Base-by-base conservation (phyloP, 1,140 invertebrate genomes). In the Sinella curviseta region DNA sequence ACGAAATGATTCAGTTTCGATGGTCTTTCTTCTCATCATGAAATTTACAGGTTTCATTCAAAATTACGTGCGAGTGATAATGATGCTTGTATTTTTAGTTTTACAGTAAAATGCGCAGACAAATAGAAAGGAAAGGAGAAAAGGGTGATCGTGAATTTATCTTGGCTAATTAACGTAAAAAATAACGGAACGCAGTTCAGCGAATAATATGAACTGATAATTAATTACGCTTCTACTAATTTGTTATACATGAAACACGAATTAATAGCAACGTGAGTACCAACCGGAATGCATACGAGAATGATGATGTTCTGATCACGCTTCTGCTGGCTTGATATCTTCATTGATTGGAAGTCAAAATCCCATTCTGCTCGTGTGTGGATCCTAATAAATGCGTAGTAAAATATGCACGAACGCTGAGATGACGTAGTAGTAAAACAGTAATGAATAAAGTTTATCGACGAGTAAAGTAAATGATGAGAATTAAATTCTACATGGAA, bases 71-170 rank as follows among this genome's bases (percentile, higher is more conserved):
- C n/a, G n/a, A n/a, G n/a, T n/a, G n/a, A n/a, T n/a, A n/a, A n/a
- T n/a, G n/a, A n/a, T n/a, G n/a, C n/a, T n/a, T n/a, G n/a, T n/a
- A n/a, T n/a, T n/a, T n/a, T n/a, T n/a, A n/a, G n/a, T n/a, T n/a
- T n/a, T n/a, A n/a, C n/a, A n/a, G n/a, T n/a, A n/a, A n/a, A n/a
- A n/a, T n/a, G n/a, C n/a, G n/a, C n/a, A n/a, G 39, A 48, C 20
- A 48, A 26, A n/a, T 26, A 60, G 24, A 70, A 70, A 31, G n/a
- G 8, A 24, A 31, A 30, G 12, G 65, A 70, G 31, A 70, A 33
- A 70, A 60, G 4, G 24, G 4, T 70, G 65, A 33, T 70, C 65
- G 31, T 70, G 65, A 70, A 70, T 70, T 70, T 33, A 70, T 31
- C 31, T 30, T 12, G n/a, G 12, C 65, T 70, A 70, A 70, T 70